Conservation (phyloP, 2,113 vertebrate genomes). For the Mustelus asterias region DNA sequence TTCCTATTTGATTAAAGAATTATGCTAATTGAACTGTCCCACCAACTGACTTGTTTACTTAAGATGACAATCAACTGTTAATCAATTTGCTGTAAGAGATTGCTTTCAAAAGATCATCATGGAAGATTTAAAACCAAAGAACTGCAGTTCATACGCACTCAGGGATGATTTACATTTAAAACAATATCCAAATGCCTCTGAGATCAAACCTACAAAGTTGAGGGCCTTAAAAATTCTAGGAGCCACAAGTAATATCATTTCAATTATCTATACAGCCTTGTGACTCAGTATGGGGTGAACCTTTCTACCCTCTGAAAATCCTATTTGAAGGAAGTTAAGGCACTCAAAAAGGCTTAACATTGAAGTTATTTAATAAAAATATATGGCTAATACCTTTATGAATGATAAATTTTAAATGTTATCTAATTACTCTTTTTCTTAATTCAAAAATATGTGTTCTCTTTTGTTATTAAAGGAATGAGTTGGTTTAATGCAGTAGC, state of each 20-base stretch:
- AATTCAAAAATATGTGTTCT: constrained; percentile 33
- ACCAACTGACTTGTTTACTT: constrained; percentile 5
- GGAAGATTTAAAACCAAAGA: not conserved
- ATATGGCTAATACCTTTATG: constrained; percentile 51
- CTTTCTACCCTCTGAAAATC: constrained; percentile 48
- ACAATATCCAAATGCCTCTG: not conserved
- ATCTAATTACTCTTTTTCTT: constrained; percentile 43
- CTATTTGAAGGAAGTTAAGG: constrained; percentile 50
- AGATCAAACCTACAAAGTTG: not conserved
- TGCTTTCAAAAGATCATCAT: constrained; percentile 14
- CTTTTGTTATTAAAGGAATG: constrained; percentile 49
- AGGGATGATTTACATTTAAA: not conserved
- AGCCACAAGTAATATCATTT: constrained; percentile 22
- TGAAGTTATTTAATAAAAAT: constrained; percentile 55
- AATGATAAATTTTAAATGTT: constrained; percentile 48
- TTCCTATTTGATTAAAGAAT: constrained; percentile 24
- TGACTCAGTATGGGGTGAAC: constrained; percentile 44
- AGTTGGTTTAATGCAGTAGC: constrained; percentile 31
- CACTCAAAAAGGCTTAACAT: constrained; percentile 43
- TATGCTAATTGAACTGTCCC: constrained; percentile 22
- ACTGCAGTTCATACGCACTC: not conserved
- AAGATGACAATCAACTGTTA: constrained; percentile 19
- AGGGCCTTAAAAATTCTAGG: constrained; percentile 19
- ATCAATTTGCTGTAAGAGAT: constrained; percentile 23
- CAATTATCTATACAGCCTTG: constrained; percentile 44